These are phyloP conservation scores for Volucella zonaria DNA, from an alignment of 2,888 invertebrate genomes.

Conservation along the genomic window DNA sequence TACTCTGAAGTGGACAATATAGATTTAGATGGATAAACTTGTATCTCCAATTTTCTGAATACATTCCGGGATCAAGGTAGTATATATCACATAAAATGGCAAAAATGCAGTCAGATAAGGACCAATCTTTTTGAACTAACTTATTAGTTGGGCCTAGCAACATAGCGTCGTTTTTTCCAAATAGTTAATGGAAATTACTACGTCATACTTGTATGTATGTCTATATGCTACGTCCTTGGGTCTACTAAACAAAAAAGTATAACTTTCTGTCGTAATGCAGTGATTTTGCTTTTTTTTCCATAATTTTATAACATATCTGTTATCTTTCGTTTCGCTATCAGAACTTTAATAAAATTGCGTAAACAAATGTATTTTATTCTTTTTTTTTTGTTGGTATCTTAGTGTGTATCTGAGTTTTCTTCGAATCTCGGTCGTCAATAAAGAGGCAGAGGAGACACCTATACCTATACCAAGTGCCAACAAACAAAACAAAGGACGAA, in stretches of 20 bases:
- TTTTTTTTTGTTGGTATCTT: background rate
- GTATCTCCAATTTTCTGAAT: no score
- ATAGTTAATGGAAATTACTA: no score
- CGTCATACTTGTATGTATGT: no score
- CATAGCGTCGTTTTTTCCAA: no score
- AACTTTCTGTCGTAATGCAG: constrained; percentile 5
- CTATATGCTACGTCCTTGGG: background rate
- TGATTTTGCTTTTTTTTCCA: constrained; percentile 12
- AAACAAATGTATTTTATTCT: constrained; percentile 61
- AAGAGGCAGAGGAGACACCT: background rate
- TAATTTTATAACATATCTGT: constrained; percentile 24
- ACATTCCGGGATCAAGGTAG: no score
- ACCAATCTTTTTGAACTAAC: no score
- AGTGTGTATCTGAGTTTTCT: constrained; percentile 13
- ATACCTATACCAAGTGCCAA: constrained; percentile 16
- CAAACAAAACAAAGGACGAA: constrained; percentile 47
- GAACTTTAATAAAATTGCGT: constrained; percentile 26
- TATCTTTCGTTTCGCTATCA: constrained; percentile 33
- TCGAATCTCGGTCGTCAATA: background rate
- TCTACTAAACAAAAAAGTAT: background rate
- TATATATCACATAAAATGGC: no score
- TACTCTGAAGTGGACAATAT: no score
- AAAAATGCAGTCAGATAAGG: no score
- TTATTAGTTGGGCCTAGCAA: no score
- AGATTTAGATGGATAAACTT: no score